Evolutionary conservation across 2,797 vertebrate genomes (phyloP), one percentile per base, ranked within the genome.

Genomic region (Smutsia temminckii): DNA sequence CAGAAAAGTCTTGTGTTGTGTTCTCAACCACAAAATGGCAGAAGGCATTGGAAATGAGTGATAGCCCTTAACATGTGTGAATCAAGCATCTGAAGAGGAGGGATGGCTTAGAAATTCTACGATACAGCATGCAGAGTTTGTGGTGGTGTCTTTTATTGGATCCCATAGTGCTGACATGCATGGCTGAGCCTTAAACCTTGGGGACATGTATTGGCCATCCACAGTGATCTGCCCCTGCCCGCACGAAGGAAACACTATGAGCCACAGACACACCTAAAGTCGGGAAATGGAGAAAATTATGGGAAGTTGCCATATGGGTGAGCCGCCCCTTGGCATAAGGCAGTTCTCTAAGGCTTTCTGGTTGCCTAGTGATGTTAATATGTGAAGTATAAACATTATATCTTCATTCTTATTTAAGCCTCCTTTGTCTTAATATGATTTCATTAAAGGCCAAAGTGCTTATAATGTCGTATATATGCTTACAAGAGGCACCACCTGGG

Each of bases 401-500:
- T 59, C 29, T 25, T 69, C 34, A 16, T 89, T 94, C 57, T 95
- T 92, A 21, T 21, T 46, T 80, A 77, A 61, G 2, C 18, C 32
- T 96, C 61, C 16, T 90, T 85, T 96, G 21, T 64, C 18, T 93
- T 92, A 85, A 59, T 61, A 97, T 84, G 21, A 21, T 95, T 95
- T 89, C 96, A 37, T 69, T 96, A 61, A 97, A 89, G 25, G 69
- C 66, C 68, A 29, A 63, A 84, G 81, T 29, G 51, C 53, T 88
- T 85, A 55, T 29, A 96, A 51, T 9, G 59, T 29, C 37, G 5
- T 55, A 3, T 8, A 42, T 34, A 68, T 93, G 53, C 91, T 97
- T 93, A 92, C 13, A 87, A 53, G 46, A 93, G 14, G 12, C 74
- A 93, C 72, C 29, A 29, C 71, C 72, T 78, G 91, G 69, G 25